Evolutionary conservation across 2,797 vertebrate genomes (phyloP).

Genomic region (Acestrorhynchus altus): DNA sequence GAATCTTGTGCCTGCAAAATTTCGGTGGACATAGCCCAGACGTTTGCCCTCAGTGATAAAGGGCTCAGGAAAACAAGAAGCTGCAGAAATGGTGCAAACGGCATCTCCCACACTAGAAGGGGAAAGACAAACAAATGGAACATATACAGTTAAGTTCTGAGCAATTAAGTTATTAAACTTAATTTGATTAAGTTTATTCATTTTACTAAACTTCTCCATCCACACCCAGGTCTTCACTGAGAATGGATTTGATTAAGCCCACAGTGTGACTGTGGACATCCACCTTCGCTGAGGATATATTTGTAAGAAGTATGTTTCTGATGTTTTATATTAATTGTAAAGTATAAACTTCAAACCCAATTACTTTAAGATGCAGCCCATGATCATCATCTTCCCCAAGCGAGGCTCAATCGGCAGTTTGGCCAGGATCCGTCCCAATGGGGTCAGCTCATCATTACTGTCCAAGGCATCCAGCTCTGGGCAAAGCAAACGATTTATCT

Average conservation of each 20-base stretch:
- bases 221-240: no score
- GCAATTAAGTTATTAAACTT: no score
- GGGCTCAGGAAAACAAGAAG: constrained; percentile 94
- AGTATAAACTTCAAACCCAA: constrained; percentile 48
- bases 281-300: no score
- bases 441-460: constrained; percentile 91
- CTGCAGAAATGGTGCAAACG: constrained; percentile 92
- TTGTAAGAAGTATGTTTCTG: no score
- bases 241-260: no score
- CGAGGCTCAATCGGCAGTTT: constrained; percentile 94
- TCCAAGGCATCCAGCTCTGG: constrained; percentile 94
- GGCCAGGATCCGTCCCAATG: constrained; percentile 92
- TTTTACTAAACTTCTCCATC: no score
- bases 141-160: neutral
- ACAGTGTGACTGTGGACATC: no score
- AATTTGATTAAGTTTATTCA: no score
- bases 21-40: constrained; percentile 90
- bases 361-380: constrained; percentile 96
- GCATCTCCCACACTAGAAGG: constrained; percentile 89
- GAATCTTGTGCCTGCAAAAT: constrained; percentile 90
- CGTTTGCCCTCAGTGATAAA: constrained; percentile 94
- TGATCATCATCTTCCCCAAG: constrained; percentile 98
- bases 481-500: neutral
- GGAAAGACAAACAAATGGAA: neutral
- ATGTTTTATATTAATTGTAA: neutral